phyloP scores from a whole-genome alignment of 2,888 invertebrate species.

The Lepidochrysops patricia region DNA sequence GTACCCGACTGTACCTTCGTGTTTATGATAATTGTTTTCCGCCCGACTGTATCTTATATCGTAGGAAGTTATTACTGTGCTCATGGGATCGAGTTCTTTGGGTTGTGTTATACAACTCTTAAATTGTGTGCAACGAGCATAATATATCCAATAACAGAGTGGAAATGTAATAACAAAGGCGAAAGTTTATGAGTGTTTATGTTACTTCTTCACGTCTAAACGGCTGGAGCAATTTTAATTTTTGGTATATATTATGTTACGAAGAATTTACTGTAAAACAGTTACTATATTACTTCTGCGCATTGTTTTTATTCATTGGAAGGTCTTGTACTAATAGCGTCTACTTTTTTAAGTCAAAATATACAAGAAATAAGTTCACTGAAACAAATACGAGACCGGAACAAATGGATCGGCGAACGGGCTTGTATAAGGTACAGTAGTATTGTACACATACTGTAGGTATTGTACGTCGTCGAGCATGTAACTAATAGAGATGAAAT shows the following conservation, averaged over 20 bases:
- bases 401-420: background rate
- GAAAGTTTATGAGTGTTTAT: no score
- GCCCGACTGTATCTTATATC: slow-evolving; percentile 4
- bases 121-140: no score
- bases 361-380: background rate
- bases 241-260: background rate
- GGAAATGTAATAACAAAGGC: background rate
- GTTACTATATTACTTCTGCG: background rate
- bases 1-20: slow-evolving; percentile 22
- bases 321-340: background rate
- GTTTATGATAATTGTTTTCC: slow-evolving; percentile 22
- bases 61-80: background rate
- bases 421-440: background rate
- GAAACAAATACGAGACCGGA: background rate
- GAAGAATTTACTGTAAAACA: no score
- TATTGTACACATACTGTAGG: background rate
- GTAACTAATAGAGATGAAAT: no score
- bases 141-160: no score
- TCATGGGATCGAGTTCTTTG: background rate
- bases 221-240: background rate
- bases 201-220: no score
- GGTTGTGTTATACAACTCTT: background rate
- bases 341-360: background rate
- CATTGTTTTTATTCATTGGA: background rate
- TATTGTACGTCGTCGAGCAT: no score